A percentile compares a stretch with the other conserved stretches of the same genome.
phyloP scores from a whole-genome alignment of 2,888 invertebrate species.

The Chaetogeoica ovagalla region DNA sequence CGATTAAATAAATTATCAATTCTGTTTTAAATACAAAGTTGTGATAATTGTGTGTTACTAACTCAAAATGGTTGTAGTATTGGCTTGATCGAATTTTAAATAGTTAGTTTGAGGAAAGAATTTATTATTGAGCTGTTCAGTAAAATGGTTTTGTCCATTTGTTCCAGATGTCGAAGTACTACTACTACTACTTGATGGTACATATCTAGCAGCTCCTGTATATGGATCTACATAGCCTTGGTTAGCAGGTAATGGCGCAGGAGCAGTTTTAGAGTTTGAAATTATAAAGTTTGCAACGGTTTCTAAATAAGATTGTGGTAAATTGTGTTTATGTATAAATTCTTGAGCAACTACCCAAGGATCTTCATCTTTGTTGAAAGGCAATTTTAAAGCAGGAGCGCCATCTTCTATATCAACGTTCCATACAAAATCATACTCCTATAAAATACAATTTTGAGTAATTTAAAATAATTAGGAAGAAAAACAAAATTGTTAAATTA shows the following conservation, averaged over 20 bases:
- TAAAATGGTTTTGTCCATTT: constrained; percentile 62
- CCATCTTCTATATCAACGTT: constrained; percentile 94
- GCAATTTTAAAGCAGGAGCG: constrained; percentile 82
- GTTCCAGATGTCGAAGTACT: constrained; percentile 57
- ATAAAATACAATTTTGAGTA: constrained; percentile 23
- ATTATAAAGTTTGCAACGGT: constrained; percentile 89
- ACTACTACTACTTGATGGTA: constrained; percentile 62
- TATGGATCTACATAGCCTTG: constrained; percentile 64
- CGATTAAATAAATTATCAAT: constrained; percentile 9
- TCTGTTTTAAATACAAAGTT: not conserved
- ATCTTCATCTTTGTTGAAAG: constrained; percentile 87
- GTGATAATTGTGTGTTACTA: constrained; percentile 59
- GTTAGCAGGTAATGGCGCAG: constrained; percentile 52
- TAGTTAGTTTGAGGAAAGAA: constrained; percentile 64
- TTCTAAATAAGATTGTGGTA: constrained; percentile 85
- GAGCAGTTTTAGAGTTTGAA: constrained; percentile 69
- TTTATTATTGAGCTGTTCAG: constrained; percentile 58
- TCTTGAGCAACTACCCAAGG: constrained; percentile 89
- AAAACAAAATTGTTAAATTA: constrained; percentile 58
- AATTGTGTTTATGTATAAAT: constrained; percentile 81
- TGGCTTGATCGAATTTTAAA: constrained; percentile 77
- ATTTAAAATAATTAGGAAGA: constrained; percentile 15
- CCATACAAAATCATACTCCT: constrained; percentile 93
- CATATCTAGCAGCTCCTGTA: constrained; percentile 71
- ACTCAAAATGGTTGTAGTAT: constrained; percentile 72